Evolutionary conservation across 2,797 vertebrate genomes (phyloP).

Genomic region (Xenentodon cancila): DNA sequence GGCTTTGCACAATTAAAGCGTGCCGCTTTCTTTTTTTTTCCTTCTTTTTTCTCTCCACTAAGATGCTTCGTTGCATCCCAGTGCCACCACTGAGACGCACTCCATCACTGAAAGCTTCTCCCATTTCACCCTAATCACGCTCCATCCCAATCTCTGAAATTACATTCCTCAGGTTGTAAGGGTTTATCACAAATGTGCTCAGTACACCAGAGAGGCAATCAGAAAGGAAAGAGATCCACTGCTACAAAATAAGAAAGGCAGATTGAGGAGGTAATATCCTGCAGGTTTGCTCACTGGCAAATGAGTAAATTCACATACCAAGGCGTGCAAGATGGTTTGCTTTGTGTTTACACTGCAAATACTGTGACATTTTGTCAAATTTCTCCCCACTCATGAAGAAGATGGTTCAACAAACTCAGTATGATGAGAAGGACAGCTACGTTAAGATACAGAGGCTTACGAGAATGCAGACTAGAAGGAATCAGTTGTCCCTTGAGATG

Average conservation of each 20-base stretch:
- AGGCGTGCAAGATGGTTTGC: constrained; percentile 18
- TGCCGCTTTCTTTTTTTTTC: constrained; percentile 43
- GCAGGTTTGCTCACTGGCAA: constrained; percentile 35
- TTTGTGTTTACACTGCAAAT: constrained; percentile 35
- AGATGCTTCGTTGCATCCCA: constrained; percentile 34
- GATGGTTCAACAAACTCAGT: neutral
- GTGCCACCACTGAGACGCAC: constrained; percentile 18
- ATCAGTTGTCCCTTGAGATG: constrained; percentile 31
- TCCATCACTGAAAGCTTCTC: constrained; percentile 44
- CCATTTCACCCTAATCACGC: constrained; percentile 56
- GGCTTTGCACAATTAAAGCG: constrained; percentile 68
- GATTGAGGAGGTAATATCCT: constrained; percentile 44
- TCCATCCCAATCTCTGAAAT: constrained; percentile 46
- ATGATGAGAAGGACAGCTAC: constrained; percentile 2
- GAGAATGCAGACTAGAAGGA: constrained; percentile 15
- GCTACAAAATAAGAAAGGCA: constrained; percentile 30
- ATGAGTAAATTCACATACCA: constrained; percentile 26
- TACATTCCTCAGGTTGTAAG: constrained; percentile 57
- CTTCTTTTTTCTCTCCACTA: neutral
- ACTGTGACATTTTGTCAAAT: neutral
- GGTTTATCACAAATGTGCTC: constrained; percentile 53
- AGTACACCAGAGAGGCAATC: constrained; percentile 51
- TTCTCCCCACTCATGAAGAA: neutral
- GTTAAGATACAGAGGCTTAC: constrained; percentile 3
- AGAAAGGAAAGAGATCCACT: constrained; percentile 20